phyloP scores from a whole-genome alignment of 2,888 invertebrate genomes.

The Ommatoiulus sabulosus region DNA sequence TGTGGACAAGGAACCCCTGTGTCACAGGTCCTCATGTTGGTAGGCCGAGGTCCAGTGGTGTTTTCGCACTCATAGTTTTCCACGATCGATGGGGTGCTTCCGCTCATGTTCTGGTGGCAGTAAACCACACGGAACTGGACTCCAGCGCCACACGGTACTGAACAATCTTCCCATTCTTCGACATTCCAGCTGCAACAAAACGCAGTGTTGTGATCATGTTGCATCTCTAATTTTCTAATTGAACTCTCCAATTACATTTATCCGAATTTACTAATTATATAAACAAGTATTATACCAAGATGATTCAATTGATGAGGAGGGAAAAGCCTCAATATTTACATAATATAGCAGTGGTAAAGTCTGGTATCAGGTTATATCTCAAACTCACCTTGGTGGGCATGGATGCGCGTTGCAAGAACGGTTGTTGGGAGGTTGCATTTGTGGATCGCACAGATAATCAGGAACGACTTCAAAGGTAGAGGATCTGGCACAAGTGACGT shows the following conservation, averaged over 20 bases:
- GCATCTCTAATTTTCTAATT: neutral
- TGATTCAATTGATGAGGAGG: no score
- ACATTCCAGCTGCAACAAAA: conserved; percentile 74
- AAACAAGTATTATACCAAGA: no score
- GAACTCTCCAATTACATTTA: no score
- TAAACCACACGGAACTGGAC: conserved; percentile 72
- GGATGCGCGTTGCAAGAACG: conserved; percentile 80
- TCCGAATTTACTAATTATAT: no score
- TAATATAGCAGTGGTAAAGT: no score
- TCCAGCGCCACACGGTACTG: conserved; percentile 82
- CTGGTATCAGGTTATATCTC: neutral
- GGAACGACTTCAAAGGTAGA: conserved; percentile 79
- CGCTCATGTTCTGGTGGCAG: conserved; percentile 83
- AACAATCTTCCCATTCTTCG: conserved; percentile 84
- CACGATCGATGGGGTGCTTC: conserved; percentile 79
- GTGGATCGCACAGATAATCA: conserved; percentile 81
- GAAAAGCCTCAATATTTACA: no score
- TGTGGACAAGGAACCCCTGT: conserved; percentile 82
- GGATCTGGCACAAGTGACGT: conserved; percentile 83
- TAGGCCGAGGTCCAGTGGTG: conserved; percentile 77
- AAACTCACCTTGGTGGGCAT: conserved; percentile 76
- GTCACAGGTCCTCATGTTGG: conserved; percentile 79
- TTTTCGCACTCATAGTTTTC: conserved; percentile 81
- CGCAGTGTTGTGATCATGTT: neutral
- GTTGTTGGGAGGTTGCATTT: conserved; percentile 77